A percentile compares a stretch with the other conserved stretches of the same genome.
These are phyloP conservation scores for Euplagia quadripunctaria DNA, from an alignment of 2,888 invertebrate genomes.

Conservation along the genomic window DNA sequence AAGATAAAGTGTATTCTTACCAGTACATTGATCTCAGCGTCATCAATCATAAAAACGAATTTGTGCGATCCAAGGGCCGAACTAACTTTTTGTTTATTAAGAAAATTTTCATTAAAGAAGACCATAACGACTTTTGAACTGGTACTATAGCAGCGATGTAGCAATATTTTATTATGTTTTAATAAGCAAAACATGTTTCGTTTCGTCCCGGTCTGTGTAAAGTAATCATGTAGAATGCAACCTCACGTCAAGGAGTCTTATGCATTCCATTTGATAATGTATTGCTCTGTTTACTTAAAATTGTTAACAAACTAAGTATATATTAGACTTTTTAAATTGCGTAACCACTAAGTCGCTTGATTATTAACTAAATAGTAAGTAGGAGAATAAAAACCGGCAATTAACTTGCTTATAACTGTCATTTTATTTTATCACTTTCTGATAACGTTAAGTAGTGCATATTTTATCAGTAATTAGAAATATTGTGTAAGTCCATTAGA, in stretches of 20 bases:
- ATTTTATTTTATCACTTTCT: neutral
- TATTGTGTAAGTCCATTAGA: neutral
- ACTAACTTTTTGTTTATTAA: slow-evolving; percentile 47
- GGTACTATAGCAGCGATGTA: slow-evolving; percentile 17
- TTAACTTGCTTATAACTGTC: neutral
- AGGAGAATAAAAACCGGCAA: neutral
- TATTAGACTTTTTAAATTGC: neutral
- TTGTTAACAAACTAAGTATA: slow-evolving; percentile 2
- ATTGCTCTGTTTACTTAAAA: slow-evolving; percentile 14
- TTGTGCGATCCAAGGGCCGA: slow-evolving; percentile 34
- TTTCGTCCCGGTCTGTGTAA: slow-evolving; percentile 28
- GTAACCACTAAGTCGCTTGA: neutral
- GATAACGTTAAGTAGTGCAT: neutral
- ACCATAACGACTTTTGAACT: slow-evolving; percentile 37
- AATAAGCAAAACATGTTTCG: slow-evolving; percentile 34
- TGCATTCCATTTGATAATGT: slow-evolving; percentile 16
- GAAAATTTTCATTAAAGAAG: slow-evolving; percentile 36
- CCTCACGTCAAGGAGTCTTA: slow-evolving; percentile 12
- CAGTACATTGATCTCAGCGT: slow-evolving; percentile 41
- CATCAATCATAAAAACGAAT: slow-evolving; percentile 50
- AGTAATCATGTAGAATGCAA: slow-evolving; percentile 19
- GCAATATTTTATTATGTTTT: slow-evolving; percentile 41
- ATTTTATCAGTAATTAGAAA: neutral
- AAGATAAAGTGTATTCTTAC: slow-evolving; percentile 1
- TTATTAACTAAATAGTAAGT: neutral